These are phyloP conservation scores for Myioborus melanocephalus DNA, from an alignment of 2,797 vertebrate genomes.

Conservation along the genomic window DNA sequence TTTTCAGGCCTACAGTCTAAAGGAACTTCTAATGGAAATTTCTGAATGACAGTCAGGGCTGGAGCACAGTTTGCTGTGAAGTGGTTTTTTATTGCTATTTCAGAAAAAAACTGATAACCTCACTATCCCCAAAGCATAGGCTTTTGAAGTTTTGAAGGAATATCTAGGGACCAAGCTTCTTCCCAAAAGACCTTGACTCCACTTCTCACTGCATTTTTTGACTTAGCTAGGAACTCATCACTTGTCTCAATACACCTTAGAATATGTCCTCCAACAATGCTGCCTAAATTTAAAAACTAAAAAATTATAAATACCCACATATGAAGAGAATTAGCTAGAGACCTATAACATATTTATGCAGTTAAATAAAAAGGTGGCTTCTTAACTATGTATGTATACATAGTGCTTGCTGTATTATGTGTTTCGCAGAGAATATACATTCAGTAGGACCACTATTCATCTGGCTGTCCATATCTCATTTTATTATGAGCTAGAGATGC, in stretches of 20 bases:
- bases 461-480: neutral
- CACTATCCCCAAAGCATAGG: neutral
- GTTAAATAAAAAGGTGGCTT: neutral
- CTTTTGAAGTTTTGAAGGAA: neutral
- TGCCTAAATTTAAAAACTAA: neutral
- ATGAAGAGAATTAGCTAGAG: neutral
- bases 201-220: neutral
- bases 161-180: neutral
- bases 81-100: neutral
- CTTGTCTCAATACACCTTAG: neutral
- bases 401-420: neutral
- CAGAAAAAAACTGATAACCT: neutral
- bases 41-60: neutral
- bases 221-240: neutral
- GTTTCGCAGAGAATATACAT: neutral
- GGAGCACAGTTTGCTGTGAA: neutral
- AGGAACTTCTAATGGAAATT: neutral
- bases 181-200: neutral
- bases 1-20: neutral
- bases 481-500: neutral
- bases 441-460: neutral
- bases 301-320: neutral
- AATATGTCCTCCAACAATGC: neutral
- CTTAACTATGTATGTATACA: neutral
- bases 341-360: neutral